Evolutionary conservation across 2,797 vertebrate genomes (phyloP).

Genomic region (Ammospiza maritima): DNA sequence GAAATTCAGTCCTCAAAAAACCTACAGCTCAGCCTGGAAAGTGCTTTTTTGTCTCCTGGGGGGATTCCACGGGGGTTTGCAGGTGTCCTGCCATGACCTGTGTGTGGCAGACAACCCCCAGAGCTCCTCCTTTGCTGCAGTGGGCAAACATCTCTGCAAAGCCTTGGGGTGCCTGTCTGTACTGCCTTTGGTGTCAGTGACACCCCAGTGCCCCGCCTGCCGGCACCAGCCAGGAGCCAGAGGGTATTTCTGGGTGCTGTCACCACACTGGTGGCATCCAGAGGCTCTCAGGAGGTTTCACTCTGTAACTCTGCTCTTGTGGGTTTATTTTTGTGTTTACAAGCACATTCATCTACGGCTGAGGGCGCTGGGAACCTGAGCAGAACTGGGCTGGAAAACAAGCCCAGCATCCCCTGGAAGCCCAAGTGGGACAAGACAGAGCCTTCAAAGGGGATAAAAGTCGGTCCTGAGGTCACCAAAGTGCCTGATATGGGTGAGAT

Average conservation of each 20-base stretch:
- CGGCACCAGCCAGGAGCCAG: neutral
- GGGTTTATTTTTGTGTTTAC: constrained; percentile 72
- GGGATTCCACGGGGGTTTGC: neutral
- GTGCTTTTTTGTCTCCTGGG: neutral
- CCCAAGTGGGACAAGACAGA: neutral
- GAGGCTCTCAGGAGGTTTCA: neutral
- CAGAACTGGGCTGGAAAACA: neutral
- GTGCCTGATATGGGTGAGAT: neutral
- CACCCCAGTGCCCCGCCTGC: neutral
- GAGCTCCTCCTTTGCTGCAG: neutral
- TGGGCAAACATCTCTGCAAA: neutral
- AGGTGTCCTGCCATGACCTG: neutral
- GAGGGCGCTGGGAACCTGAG: neutral
- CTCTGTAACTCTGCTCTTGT: neutral
- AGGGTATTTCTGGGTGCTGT: neutral
- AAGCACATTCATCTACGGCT: neutral
- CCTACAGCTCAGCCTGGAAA: neutral
- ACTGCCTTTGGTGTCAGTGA: neutral
- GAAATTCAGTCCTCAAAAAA: neutral
- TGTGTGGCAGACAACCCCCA: neutral
- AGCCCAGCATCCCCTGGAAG: neutral
- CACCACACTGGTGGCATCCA: constrained; percentile 24
- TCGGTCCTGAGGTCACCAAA: neutral
- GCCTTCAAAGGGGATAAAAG: neutral
- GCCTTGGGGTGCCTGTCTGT: neutral